Percentiles rank a stretch among this genome's conserved stretches.
phyloP scores from a whole-genome alignment of 2,113 vertebrate species.

The Crotalus viridis region DNA sequence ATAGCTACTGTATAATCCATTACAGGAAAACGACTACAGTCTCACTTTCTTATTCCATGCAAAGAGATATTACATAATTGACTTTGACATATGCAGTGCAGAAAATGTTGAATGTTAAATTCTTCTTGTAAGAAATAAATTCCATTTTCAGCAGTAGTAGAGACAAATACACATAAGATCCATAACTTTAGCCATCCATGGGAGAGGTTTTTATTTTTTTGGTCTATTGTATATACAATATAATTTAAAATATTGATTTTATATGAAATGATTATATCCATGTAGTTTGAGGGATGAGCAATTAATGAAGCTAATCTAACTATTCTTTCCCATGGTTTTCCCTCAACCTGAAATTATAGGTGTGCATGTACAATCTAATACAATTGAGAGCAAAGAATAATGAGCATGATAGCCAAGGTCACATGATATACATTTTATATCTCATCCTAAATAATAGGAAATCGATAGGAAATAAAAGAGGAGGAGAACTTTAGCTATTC shows the following conservation, averaged over 20 bases:
- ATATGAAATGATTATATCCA: background rate
- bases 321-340: background rate
- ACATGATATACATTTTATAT: background rate
- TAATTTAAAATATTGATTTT: background rate
- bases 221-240: background rate
- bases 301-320: background rate
- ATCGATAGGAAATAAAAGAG: slow-evolving; percentile 26
- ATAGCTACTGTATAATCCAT: background rate
- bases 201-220: background rate
- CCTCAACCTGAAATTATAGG: background rate
- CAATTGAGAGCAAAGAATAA: background rate
- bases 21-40: background rate
- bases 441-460: slow-evolving; percentile 8
- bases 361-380: background rate
- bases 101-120: background rate
- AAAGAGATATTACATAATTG: background rate
- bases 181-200: background rate
- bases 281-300: background rate
- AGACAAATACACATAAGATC: background rate
- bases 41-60: background rate
- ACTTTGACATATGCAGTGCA: background rate
- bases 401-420: background rate
- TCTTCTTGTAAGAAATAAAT: background rate
- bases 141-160: background rate
- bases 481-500: background rate